Evolutionary conservation across 2,888 invertebrate genomes (phyloP).

Genomic region (Epistrophe eligans): DNA sequence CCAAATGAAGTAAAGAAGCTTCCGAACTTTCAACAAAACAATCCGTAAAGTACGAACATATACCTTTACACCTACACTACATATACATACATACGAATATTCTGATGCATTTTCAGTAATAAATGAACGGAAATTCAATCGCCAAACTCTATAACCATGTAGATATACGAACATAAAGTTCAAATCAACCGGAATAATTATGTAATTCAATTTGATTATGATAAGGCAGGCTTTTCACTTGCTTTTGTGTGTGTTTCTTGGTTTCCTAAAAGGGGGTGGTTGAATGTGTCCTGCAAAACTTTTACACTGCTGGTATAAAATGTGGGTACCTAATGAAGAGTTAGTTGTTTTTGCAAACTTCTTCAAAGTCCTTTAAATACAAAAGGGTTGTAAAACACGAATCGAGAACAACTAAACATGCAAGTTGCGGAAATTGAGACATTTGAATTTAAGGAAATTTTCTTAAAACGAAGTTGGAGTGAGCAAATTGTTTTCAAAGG

Average conservation of each 20-base stretch:
- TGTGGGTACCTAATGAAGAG: neutral
- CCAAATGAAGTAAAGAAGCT: slow-evolving; percentile 35
- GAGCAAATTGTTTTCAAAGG: neutral
- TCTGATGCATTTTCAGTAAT: slow-evolving; percentile 3
- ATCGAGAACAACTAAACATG: neutral
- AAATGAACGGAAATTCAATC: slow-evolving; percentile 65
- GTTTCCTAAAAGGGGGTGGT: slow-evolving; percentile 27
- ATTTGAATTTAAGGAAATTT: neutral
- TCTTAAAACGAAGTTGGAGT: neutral
- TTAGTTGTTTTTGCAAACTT: neutral
- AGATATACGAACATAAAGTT: slow-evolving; percentile 62
- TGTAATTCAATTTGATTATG: slow-evolving; percentile 75
- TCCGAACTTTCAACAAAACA: slow-evolving; percentile 13
- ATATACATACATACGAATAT: too few species aligned
- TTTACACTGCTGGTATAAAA: neutral
- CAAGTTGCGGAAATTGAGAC: slow-evolving; percentile 15
- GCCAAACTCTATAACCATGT: slow-evolving; percentile 26
- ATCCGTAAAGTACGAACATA: slow-evolving; percentile 10
- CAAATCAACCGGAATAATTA: slow-evolving; percentile 76
- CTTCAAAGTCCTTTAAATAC: neutral
- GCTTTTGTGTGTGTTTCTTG: slow-evolving; percentile 20
- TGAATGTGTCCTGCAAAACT: neutral
- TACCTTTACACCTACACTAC: too few species aligned
- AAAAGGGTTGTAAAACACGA: neutral
- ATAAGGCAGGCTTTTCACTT: slow-evolving; percentile 55